Evolutionary conservation across 92 coral and sea anemone genomes (phyloP).

Genomic region (Blastomussa wellsi): DNA sequence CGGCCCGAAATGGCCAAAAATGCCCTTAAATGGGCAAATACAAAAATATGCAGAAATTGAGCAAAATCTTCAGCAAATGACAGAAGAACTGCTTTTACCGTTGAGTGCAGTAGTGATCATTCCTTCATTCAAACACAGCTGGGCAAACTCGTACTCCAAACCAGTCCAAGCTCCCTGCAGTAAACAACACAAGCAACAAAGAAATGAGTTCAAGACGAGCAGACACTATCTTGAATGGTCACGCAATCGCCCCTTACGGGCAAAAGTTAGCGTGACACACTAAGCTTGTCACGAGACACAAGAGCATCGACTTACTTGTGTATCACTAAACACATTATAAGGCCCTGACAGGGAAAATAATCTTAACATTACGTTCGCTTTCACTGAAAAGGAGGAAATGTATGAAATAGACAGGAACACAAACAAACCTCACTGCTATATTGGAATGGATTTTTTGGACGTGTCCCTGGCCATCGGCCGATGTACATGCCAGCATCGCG

Average conservation of each 20-base stretch:
- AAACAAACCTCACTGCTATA: slow-evolving; percentile 72
- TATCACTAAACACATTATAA: not conserved
- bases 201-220: no score
- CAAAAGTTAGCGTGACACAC: not conserved
- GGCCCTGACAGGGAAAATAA: not conserved
- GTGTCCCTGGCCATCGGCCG: slow-evolving; percentile 62
- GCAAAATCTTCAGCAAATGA: not conserved
- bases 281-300: not conserved
- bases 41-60: no score
- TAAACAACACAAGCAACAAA: not conserved
- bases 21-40: no score
- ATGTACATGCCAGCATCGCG: slow-evolving; percentile 84
- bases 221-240: not conserved
- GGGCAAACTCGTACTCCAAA: slow-evolving; percentile 84
- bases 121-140: slow-evolving; percentile 73
- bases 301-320: not conserved
- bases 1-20: no score
- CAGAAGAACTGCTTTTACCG: slow-evolving; percentile 38
- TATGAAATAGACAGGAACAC: not conserved
- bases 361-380: not conserved
- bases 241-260: not conserved
- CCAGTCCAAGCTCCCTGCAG: slow-evolving; percentile 94
- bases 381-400: not conserved
- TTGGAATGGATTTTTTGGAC: slow-evolving; percentile 63
- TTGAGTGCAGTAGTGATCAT: slow-evolving; percentile 54